phyloP scores from a whole-genome alignment of 2,888 invertebrate genomes.

The Mermis nigrescens region DNA sequence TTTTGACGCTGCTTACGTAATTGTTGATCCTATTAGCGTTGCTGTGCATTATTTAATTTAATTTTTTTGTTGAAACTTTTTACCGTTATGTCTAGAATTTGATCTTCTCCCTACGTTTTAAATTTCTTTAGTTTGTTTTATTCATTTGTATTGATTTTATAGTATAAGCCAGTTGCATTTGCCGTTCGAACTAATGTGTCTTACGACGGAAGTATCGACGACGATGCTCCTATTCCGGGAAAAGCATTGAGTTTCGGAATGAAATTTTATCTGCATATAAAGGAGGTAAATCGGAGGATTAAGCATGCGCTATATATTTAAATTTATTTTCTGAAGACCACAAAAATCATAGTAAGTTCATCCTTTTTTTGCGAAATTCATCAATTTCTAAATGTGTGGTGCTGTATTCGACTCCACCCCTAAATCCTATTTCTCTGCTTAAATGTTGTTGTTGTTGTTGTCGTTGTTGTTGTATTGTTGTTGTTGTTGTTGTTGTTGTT shows the following conservation, averaged over 20 bases:
- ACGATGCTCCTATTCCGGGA: slow-evolving; percentile 87
- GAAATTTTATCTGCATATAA: slow-evolving; percentile 92
- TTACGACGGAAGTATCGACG: slow-evolving; percentile 82
- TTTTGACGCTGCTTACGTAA: no score
- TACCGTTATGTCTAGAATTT: no score
- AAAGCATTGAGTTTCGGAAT: slow-evolving; percentile 86
- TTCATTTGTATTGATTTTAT: neutral
- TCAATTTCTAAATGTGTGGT: neutral
- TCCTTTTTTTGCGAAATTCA: neutral
- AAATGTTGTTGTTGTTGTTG: no score
- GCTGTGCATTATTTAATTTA: no score
- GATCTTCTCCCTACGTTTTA: no score
- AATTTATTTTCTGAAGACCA: slow-evolving; percentile 39
- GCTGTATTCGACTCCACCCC: slow-evolving; percentile 37
- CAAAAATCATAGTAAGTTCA: no score
- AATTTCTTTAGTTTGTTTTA: no score
- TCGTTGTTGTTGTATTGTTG: no score
- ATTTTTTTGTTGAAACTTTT: no score
- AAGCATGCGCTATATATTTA: neutral
- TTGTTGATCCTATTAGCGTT: no score
- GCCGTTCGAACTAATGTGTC: slow-evolving; percentile 93
- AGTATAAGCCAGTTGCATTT: slow-evolving; percentile 92
- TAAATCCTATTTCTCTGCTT: no score
- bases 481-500: no score
- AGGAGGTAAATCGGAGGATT: slow-evolving; percentile 50